These are phyloP conservation scores for Puntigrus tetrazona DNA, from an alignment of 2,113 vertebrate species.

Conservation along the genomic window DNA sequence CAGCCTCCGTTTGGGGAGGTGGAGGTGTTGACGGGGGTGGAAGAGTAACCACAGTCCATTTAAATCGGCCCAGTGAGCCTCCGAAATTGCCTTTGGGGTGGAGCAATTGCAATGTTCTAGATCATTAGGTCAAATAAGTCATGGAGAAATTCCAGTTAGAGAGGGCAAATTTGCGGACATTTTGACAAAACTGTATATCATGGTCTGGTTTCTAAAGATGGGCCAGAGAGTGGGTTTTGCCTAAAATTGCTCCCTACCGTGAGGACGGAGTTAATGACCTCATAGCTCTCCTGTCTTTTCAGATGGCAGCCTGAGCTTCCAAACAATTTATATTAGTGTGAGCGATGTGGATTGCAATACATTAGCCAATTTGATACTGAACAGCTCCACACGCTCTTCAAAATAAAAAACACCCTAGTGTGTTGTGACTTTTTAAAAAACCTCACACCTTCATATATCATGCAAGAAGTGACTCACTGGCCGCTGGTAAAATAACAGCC, in stretches of 20 bases:
- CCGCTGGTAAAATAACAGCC: not conserved
- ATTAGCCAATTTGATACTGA: slow-evolving; percentile 58
- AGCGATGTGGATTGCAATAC: slow-evolving; percentile 52
- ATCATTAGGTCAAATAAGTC: slow-evolving; percentile 68
- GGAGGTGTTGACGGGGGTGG: slow-evolving; percentile 43
- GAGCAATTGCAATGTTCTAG: slow-evolving; percentile 66
- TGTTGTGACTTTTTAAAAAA: slow-evolving; percentile 8
- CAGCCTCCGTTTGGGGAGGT: slow-evolving; percentile 39
- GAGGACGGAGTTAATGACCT: slow-evolving; percentile 59
- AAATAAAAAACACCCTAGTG: slow-evolving; percentile 28
- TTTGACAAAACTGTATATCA: slow-evolving; percentile 59
- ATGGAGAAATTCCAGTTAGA: slow-evolving; percentile 59
- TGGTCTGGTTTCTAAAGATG: slow-evolving; percentile 45
- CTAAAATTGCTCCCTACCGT: slow-evolving; percentile 55
- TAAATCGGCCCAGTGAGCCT: slow-evolving; percentile 59
- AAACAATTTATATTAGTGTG: slow-evolving; percentile 51
- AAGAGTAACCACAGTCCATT: slow-evolving; percentile 53
- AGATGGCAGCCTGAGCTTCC: slow-evolving; percentile 50
- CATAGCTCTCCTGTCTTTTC: slow-evolving; percentile 53
- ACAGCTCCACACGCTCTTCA: slow-evolving; percentile 32
- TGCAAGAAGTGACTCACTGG: slow-evolving; percentile 36
- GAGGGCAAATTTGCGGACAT: slow-evolving; percentile 58
- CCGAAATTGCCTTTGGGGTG: slow-evolving; percentile 63
- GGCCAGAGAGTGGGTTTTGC: slow-evolving; percentile 52
- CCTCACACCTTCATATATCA: slow-evolving; percentile 42